Percentiles rank a stretch among this genome's conserved stretches.
phyloP scores from a whole-genome alignment of 2,113 vertebrate genomes.

The Notiomystis cincta region DNA sequence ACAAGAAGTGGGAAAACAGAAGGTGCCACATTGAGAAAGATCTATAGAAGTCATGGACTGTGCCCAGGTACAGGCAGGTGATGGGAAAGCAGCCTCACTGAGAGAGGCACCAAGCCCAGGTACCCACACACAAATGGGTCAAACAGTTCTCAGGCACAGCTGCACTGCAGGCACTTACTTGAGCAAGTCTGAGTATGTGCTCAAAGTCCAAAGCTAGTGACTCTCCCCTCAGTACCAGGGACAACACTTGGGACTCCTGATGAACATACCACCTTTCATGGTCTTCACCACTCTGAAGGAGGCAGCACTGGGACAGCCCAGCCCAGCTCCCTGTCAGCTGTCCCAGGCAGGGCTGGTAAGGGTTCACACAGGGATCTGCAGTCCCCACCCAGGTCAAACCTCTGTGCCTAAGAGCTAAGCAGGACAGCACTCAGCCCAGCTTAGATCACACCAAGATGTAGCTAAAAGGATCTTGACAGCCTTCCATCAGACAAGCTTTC shows the following conservation, averaged over 20 bases:
- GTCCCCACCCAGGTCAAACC: not conserved
- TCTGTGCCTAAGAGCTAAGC: not conserved
- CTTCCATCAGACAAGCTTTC: not conserved
- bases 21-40: not conserved
- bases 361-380: not conserved
- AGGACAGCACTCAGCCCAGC: not conserved
- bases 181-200: not conserved
- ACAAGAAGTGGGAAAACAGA: not conserved
- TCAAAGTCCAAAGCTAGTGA: not conserved
- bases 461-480: not conserved
- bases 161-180: not conserved
- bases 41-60: not conserved
- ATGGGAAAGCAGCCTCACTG: not conserved
- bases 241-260: not conserved
- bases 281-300: not conserved
- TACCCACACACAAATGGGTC: not conserved
- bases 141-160: not conserved
- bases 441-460: not conserved
- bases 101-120: not conserved
- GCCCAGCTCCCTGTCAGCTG: not conserved
- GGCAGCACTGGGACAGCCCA: not conserved
- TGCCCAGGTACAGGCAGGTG: not conserved
- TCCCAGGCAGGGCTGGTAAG: not conserved
- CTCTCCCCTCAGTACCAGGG: not conserved
- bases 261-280: not conserved